Base-by-base conservation (phyloP, 2,888 invertebrate species). In the Beris morrisii region DNA sequence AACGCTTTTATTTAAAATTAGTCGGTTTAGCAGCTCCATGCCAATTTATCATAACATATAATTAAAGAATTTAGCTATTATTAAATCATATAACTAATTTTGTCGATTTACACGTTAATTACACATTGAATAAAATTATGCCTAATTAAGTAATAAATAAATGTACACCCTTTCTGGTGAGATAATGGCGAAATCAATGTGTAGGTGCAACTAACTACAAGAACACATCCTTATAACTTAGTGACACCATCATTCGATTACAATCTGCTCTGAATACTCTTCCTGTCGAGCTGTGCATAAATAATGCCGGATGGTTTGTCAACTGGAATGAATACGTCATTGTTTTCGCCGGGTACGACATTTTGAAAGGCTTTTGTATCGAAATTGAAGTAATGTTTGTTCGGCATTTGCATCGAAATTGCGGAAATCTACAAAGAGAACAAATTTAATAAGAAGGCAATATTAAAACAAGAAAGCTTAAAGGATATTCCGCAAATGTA, bases 221-320 rank as follows among this genome's bases (percentile, higher is more conserved):
- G 22, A 22, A 22, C 22, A 22, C 22, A 22, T 22, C 22, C 22
- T 3, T 22, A 22, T 22, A 22, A 22, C 22, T 22, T 3, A 22
- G 22, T 22, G 22, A 22, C 22, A 3, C 7, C 38, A 48, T 48
- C 6, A 48, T 48, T 15, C 48, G 15, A 48, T 69, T 70, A 79
- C 28, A 80, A 72, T 70, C 74, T 78, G 69, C 78, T 78, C 15
- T 70, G 71, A 1, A 78, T 65, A 68, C 74, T 74, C 58, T 76
- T 79, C 3, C 91, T 84, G 59, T 87, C 85, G 71, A 91, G 81
- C 74, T 88, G 86, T 6, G 90, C 90, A 74, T 87, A 88, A 74
- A 91, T 91, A 67, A 88, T 87, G 4, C 91, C 91, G 6, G 89
- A 86, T 0, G 91, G 91, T 71, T 91, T 90, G 78, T 91, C 91